phyloP scores from a whole-genome alignment of 2,888 invertebrate species.

The Tinea semifulvella region DNA sequence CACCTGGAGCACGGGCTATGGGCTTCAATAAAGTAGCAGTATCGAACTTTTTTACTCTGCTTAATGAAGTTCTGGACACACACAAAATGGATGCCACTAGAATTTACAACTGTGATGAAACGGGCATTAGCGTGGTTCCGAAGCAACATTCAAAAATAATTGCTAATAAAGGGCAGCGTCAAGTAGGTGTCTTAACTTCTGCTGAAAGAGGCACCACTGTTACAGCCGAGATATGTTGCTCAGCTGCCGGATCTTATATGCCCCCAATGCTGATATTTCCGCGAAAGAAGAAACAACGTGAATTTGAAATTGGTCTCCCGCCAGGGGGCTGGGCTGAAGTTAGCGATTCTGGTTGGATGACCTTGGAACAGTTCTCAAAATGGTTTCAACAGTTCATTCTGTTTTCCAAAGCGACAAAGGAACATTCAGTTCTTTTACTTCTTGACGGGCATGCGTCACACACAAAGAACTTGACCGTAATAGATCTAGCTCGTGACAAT shows the following conservation, averaged over 20 bases:
- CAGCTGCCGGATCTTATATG: slow-evolving; percentile 24
- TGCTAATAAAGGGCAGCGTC: slow-evolving; percentile 23
- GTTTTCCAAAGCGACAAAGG: not conserved
- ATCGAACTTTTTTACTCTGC: slow-evolving; percentile 21
- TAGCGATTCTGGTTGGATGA: not conserved
- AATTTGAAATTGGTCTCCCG: not conserved
- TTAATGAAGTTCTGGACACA: slow-evolving; percentile 21
- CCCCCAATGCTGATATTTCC: slow-evolving; percentile 28
- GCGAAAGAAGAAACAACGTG: slow-evolving; percentile 14
- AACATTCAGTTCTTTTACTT: slow-evolving; percentile 16
- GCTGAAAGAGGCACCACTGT: slow-evolving; percentile 26
- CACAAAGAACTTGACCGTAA: slow-evolving; percentile 16
- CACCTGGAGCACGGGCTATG: slow-evolving; percentile 21
- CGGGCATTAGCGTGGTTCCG: slow-evolving; percentile 26
- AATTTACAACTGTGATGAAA: slow-evolving; percentile 29
- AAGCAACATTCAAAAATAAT: slow-evolving; percentile 23
- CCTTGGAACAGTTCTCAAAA: not conserved
- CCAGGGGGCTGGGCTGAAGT: not conserved
- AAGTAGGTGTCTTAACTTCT: slow-evolving; percentile 25
- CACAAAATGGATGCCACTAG: slow-evolving; percentile 22
- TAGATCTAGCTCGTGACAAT: slow-evolving; percentile 15
- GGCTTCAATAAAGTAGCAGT: slow-evolving; percentile 18
- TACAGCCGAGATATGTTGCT: slow-evolving; percentile 25
- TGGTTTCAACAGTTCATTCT: not conserved
- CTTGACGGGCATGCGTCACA: slow-evolving; percentile 17